Evolutionary conservation across 2,113 vertebrate genomes (phyloP).

Genomic region (Atherinomorus stipes): DNA sequence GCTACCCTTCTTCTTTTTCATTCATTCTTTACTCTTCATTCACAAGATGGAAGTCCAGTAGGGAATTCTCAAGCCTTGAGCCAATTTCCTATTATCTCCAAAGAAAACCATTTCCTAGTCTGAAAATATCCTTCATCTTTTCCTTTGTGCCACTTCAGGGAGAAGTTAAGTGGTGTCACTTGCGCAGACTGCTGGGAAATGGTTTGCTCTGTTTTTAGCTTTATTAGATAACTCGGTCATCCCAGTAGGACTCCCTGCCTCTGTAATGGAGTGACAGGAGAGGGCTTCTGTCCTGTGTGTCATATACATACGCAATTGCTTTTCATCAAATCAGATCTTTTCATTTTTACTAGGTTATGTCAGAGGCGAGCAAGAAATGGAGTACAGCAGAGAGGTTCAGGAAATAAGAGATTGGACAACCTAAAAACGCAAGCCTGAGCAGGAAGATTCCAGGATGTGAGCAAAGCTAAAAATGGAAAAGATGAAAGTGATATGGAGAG

Average conservation of each 20-base stretch:
- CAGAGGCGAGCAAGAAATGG: slow-evolving; percentile 21
- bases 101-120: slow-evolving; percentile 36
- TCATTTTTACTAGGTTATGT: slow-evolving; percentile 52
- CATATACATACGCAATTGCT: slow-evolving; percentile 28
- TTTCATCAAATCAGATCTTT: slow-evolving; percentile 50
- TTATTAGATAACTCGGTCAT: slow-evolving; percentile 47
- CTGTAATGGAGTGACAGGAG: slow-evolving; percentile 26
- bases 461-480: slow-evolving; percentile 2
- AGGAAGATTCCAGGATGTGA: slow-evolving; percentile 8
- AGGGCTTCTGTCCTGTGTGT: slow-evolving; percentile 28
- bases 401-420: not conserved
- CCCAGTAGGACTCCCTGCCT: slow-evolving; percentile 2
- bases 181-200: slow-evolving; percentile 54
- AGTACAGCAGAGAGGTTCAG: not conserved
- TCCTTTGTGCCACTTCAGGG: slow-evolving; percentile 26
- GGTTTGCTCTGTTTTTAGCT: slow-evolving; percentile 54
- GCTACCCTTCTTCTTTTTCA: not conserved
- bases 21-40: slow-evolving; percentile 15
- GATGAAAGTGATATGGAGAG: not conserved
- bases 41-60: not conserved
- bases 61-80: slow-evolving; percentile 29
- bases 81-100: slow-evolving; percentile 23
- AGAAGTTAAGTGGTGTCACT: slow-evolving; percentile 52
- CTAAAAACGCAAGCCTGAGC: not conserved
- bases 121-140: slow-evolving; percentile 44